These are phyloP conservation scores for Synergus umbraculus DNA, from an alignment of 2,888 invertebrate species.

Conservation along the genomic window DNA sequence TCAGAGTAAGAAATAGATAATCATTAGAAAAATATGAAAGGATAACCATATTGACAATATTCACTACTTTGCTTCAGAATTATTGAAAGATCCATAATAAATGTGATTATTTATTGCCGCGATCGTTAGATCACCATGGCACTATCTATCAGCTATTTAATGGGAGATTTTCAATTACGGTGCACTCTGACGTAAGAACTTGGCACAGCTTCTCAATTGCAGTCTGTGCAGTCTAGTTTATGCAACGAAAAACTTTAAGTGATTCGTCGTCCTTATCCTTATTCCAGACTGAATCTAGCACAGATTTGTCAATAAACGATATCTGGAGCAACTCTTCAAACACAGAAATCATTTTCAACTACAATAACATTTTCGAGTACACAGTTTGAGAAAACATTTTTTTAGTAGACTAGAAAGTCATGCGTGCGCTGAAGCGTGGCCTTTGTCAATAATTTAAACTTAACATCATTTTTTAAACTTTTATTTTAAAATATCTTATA, in stretches of 20 bases:
- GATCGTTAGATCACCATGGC: slow-evolving; percentile 5
- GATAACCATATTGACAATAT: not conserved
- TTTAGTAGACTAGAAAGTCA: too few relatives aligned
- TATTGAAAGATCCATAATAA: slow-evolving; percentile 20
- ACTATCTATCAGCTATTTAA: slow-evolving; percentile 22
- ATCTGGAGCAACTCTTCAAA: not conserved
- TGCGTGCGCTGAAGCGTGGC: too few relatives aligned
- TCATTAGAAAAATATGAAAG: not conserved
- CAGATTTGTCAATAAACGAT: not conserved
- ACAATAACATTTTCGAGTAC: not conserved
- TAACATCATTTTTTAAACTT: too few relatives aligned
- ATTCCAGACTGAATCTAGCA: not conserved
- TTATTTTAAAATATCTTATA: too few relatives aligned
- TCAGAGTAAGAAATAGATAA: not conserved
- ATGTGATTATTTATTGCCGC: slow-evolving; percentile 26
- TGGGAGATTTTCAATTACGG: slow-evolving; percentile 37
- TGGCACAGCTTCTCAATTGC: slow-evolving; percentile 37
- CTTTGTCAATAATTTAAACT: too few relatives aligned
- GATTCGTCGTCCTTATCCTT: slow-evolving; percentile 13
- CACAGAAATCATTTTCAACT: not conserved
- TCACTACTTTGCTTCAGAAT: slow-evolving; percentile 16
- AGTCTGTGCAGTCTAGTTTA: slow-evolving; percentile 22
- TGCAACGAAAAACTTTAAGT: slow-evolving; percentile 30
- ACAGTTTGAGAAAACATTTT: too few relatives aligned
- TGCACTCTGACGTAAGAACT: slow-evolving; percentile 23